These are phyloP conservation scores for Sus cebifrons DNA, from an alignment of 2,797 vertebrate genomes.

Conservation along the genomic window DNA sequence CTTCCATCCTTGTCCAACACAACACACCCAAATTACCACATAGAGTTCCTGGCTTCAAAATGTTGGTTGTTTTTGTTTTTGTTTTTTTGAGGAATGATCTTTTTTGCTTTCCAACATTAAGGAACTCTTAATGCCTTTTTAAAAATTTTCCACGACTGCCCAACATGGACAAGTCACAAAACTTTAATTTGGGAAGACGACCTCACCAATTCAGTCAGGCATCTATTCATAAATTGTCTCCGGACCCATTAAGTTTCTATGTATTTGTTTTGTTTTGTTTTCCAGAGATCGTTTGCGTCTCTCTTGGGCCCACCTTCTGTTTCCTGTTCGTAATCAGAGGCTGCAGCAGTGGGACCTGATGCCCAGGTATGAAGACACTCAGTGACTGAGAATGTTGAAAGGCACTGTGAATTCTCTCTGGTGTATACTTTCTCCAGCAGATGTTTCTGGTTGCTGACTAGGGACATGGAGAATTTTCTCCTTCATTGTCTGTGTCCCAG, in stretches of 20 bases:
- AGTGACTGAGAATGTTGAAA: background rate
- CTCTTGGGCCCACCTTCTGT: background rate
- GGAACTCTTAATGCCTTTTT: background rate
- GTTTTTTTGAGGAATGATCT: slow-evolving; percentile 38
- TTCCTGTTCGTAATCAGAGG: background rate
- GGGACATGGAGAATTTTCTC: background rate
- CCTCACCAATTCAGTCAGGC: background rate
- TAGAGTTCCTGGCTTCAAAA: slow-evolving; percentile 55
- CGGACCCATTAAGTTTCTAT: background rate
- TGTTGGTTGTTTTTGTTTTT: no score
- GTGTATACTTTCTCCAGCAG: background rate
- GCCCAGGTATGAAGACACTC: background rate
- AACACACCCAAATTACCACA: slow-evolving; percentile 73
- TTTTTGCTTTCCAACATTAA: slow-evolving; percentile 23
- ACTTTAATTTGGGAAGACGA: slow-evolving; percentile 37
- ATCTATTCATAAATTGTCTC: background rate
- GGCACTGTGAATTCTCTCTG: background rate
- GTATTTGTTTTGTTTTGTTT: slow-evolving; percentile 45
- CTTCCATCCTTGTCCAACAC: slow-evolving; percentile 55
- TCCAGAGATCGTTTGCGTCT: background rate
- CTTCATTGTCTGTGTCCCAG: background rate
- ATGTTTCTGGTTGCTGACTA: background rate
- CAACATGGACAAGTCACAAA: background rate
- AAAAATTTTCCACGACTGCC: background rate
- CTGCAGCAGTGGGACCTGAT: background rate